Evolutionary conservation across 2,888 invertebrate species (phyloP).

Genomic region (Spicauda simplicius): DNA sequence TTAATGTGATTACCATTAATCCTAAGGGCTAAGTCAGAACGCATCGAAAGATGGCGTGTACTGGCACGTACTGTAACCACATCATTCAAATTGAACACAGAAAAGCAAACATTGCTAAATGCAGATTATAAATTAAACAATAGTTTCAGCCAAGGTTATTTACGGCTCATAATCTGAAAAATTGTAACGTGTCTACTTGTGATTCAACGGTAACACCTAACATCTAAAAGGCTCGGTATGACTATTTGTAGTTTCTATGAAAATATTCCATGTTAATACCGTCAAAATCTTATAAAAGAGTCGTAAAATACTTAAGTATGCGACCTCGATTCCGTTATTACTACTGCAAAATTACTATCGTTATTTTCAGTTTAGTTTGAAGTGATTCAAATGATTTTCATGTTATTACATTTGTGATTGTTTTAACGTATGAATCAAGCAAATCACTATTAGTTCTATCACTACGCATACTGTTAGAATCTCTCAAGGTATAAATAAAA

Average conservation of each 20-base stretch:
- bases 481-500: slow-evolving; percentile 34
- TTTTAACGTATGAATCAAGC: not conserved
- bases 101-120: not conserved
- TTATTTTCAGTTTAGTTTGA: not conserved
- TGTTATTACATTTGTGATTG: not conserved
- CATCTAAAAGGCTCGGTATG: no score
- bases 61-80: no score
- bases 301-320: not conserved
- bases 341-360: not conserved
- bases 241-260: no score
- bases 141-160: not conserved
- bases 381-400: not conserved
- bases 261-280: no score
- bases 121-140: not conserved
- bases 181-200: not conserved
- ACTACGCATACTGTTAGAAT: slow-evolving; percentile 16
- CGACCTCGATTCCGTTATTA: not conserved
- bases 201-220: no score
- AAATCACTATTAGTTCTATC: not conserved
- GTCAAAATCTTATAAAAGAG: not conserved
- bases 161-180: not conserved
- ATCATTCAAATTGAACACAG: not conserved
- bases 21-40: no score
- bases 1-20: no score
- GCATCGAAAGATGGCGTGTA: no score